Conservation (phyloP, 2,797 vertebrate species). For the Crenichthys baileyi region DNA sequence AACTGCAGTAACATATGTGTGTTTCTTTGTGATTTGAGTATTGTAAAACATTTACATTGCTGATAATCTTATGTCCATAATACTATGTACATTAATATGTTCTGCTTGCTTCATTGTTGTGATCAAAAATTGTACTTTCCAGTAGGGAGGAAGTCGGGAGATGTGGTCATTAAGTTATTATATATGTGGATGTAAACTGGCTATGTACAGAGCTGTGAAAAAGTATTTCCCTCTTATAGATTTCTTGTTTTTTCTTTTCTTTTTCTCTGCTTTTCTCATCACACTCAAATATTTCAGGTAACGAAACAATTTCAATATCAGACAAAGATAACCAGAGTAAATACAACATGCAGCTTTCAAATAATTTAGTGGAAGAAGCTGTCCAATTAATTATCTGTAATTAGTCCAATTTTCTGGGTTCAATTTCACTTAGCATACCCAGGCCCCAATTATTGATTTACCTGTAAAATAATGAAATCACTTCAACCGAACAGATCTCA, state of each 20-base stretch:
- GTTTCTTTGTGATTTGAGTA: slow-evolving; percentile 1
- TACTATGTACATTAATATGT: slow-evolving; percentile 4
- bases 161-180: background rate
- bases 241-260: background rate
- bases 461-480: background rate
- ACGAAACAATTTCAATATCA: too few relatives aligned
- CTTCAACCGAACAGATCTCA: background rate
- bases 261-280: background rate
- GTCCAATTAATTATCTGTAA: too few relatives aligned
- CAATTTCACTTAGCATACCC: background rate
- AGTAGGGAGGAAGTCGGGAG: background rate
- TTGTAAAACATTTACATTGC: background rate
- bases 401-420: background rate
- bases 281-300: background rate
- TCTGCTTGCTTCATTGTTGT: slow-evolving; percentile 6
- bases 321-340: too few relatives aligned
- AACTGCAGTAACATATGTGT: background rate
- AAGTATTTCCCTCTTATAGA: background rate
- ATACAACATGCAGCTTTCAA: too few relatives aligned
- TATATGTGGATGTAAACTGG: background rate
- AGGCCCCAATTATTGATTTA: background rate
- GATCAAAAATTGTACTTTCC: background rate
- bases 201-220: background rate
- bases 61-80: background rate
- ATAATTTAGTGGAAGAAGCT: too few relatives aligned